These are phyloP conservation scores for Aleiodes leptofemur DNA, from an alignment of 2,888 invertebrate genomes.

Conservation along the genomic window DNA sequence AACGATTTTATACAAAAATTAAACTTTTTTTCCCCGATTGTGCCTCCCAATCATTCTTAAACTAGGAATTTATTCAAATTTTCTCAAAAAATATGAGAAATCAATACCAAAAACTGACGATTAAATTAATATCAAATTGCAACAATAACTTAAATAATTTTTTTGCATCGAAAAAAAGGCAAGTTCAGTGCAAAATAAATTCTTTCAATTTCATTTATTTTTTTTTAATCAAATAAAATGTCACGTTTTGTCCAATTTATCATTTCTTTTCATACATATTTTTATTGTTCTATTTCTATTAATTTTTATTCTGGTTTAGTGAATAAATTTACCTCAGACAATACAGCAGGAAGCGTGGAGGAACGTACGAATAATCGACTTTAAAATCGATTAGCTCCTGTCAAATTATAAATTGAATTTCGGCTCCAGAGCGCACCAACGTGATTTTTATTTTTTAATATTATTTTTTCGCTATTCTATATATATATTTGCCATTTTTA, in stretches of 20 bases:
- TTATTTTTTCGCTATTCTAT: constrained; percentile 58
- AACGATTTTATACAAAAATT: no score
- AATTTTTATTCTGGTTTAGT: constrained; percentile 19
- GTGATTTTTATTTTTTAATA: constrained; percentile 38
- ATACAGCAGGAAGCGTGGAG: constrained; percentile 9
- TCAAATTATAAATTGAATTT: constrained; percentile 74
- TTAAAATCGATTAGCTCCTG: constrained; percentile 72
- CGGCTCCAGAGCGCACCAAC: constrained; percentile 63
- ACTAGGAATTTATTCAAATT: no score
- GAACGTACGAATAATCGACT: constrained; percentile 71
- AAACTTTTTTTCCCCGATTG: not conserved
- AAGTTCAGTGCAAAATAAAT: no score
- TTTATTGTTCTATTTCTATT: constrained; percentile 1
- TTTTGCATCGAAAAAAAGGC: no score
- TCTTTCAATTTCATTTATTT: not conserved
- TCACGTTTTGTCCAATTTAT: constrained; percentile 5
- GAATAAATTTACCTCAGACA: constrained; percentile 41
- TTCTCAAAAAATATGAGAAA: no score
- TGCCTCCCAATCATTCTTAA: not conserved
- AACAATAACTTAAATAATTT: no score
- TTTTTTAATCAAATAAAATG: not conserved
- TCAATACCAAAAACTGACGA: no score
- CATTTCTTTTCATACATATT: not conserved
- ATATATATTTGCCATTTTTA: constrained; percentile 33
- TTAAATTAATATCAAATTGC: no score